These are phyloP conservation scores for Allacma fusca DNA, from an alignment of 2,888 invertebrate genomes.

Conservation along the genomic window DNA sequence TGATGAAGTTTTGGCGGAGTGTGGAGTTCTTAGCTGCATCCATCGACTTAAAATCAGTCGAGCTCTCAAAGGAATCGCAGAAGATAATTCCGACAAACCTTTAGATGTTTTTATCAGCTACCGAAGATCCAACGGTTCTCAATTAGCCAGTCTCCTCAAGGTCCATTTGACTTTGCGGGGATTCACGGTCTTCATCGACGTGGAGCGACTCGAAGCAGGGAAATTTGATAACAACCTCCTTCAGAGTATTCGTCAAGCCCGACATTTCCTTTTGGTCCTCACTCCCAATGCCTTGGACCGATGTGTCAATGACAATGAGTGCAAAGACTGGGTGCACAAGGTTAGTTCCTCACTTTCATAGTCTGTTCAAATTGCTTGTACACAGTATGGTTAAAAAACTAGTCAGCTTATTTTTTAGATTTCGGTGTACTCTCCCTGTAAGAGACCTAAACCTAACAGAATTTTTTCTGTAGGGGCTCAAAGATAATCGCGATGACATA, in stretches of 20 bases:
- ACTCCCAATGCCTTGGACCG: conserved; percentile 95
- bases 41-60: conserved; percentile 90
- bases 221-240: conserved; percentile 98
- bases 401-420: too few species aligned
- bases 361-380: too few species aligned
- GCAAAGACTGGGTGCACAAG: conserved; percentile 99
- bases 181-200: conserved; percentile 97
- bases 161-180: conserved; percentile 95
- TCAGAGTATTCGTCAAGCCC: conserved; percentile 92
- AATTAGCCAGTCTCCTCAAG: conserved; percentile 90
- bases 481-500: too few species aligned
- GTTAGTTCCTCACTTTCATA: too few species aligned
- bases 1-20: conserved; percentile 89
- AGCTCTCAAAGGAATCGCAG: conserved; percentile 71
- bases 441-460: too few species aligned
- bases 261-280: conserved; percentile 94
- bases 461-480: too few species aligned
- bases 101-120: conserved; percentile 99
- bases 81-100: conserved; percentile 84
- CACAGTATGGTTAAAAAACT: too few species aligned
- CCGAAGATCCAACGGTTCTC: conserved; percentile 95
- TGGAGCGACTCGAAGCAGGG: conserved; percentile 95
- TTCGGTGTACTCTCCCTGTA: conserved; percentile 65
- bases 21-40: conserved; percentile 92
- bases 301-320: conserved; percentile 88